Evolutionary conservation across 2,888 invertebrate genomes (phyloP).

Genomic region (Hyppa rectilinea): DNA sequence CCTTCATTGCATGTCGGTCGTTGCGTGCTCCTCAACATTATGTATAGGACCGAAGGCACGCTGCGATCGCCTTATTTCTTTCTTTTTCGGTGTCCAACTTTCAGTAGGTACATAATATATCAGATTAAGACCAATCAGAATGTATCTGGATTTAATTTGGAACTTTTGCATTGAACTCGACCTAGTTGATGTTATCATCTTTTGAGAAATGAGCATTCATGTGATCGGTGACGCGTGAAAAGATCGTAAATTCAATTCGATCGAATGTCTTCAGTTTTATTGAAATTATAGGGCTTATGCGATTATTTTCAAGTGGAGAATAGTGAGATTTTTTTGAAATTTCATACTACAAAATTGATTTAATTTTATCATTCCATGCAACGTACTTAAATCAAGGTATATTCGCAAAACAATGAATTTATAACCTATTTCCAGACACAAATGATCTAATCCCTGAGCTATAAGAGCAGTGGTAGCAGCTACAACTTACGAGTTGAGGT

Average conservation of each 20-base stretch:
- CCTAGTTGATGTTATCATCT: conserved; percentile 54
- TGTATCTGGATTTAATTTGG: conserved; percentile 65
- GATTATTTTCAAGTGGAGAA: conserved; percentile 15
- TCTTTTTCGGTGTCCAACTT: conserved; percentile 69
- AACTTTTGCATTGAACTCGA: conserved; percentile 43
- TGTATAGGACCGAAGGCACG: conserved; percentile 81
- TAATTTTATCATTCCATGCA: neutral
- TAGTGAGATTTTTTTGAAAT: conserved; percentile 21
- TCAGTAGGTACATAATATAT: conserved; percentile 69
- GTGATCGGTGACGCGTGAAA: conserved; percentile 40
- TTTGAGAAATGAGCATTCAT: conserved; percentile 43
- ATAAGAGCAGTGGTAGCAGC: no score
- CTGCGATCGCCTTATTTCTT: conserved; percentile 75
- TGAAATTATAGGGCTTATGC: conserved; percentile 21
- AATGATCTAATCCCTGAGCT: neutral
- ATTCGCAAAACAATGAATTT: neutral
- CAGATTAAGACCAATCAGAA: conserved; percentile 71
- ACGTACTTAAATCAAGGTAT: neutral
- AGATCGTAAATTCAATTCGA: conserved; percentile 29
- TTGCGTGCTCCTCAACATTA: conserved; percentile 82
- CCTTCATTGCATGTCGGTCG: conserved; percentile 80
- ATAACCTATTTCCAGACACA: no score
- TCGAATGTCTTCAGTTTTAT: conserved; percentile 30
- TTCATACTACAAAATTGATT: conserved; percentile 3
- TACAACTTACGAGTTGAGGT: no score